Conservation (phyloP, 1,140 invertebrate genomes). For the Contarinia nasturtii region DNA sequence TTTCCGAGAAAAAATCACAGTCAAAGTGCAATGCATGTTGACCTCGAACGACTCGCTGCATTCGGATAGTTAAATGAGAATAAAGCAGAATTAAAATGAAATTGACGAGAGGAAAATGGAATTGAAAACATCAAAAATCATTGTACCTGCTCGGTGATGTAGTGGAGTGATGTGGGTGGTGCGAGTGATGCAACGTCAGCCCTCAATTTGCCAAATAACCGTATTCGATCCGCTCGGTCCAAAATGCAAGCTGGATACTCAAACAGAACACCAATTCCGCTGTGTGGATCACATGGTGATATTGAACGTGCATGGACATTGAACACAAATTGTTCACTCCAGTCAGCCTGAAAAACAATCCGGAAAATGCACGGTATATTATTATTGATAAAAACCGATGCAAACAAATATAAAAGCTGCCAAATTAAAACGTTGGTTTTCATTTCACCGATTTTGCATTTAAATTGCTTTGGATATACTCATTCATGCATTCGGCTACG, state of each 20-base stretch:
- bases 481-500: not conserved
- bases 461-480: not conserved
- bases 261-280: slow-evolving; percentile 49
- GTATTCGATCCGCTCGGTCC: slow-evolving; percentile 46
- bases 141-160: slow-evolving; percentile 33
- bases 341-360: slow-evolving; percentile 39
- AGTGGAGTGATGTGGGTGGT: slow-evolving; percentile 36
- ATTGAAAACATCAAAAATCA: slow-evolving; percentile 1
- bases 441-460: not conserved
- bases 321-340: slow-evolving; percentile 63
- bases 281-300: slow-evolving; percentile 51
- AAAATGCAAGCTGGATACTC: slow-evolving; percentile 64
- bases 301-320: slow-evolving; percentile 62
- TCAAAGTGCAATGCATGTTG: slow-evolving; percentile 55
- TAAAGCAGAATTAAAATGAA: not conserved
- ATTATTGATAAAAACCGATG: not conserved
- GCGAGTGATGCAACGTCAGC: slow-evolving; percentile 45
- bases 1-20: slow-evolving; percentile 62
- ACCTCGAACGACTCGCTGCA: slow-evolving; percentile 26
- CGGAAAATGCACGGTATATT: slow-evolving; percentile 5
- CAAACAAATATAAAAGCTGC: too few relatives aligned
- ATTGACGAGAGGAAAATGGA: too few relatives aligned
- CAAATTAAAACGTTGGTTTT: not conserved
- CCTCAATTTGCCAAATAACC: slow-evolving; percentile 46
- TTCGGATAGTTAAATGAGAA: not conserved